These are phyloP conservation scores for Ptyas mucosa DNA, from an alignment of 2,113 vertebrate genomes.

Conservation along the genomic window DNA sequence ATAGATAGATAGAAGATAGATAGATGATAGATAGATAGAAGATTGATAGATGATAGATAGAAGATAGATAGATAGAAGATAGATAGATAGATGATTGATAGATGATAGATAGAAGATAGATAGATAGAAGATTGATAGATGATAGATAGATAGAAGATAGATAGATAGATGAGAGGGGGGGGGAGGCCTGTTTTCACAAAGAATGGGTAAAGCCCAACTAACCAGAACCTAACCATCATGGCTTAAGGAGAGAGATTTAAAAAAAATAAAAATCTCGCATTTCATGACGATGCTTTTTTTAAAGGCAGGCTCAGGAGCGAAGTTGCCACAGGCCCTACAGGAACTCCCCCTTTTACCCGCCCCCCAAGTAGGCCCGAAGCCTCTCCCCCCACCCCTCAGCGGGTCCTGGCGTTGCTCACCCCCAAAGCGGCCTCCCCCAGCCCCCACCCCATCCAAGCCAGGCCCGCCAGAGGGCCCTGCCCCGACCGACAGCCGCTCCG, in stretches of 20 bases:
- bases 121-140: no score
- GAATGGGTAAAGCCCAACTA: neutral
- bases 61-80: no score
- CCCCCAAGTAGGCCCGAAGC: neutral
- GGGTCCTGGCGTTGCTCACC: neutral
- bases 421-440: neutral
- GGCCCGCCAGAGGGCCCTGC: neutral
- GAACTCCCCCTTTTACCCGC: no score
- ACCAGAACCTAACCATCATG: neutral
- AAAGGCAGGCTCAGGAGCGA: neutral
- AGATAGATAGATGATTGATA: no score
- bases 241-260: neutral
- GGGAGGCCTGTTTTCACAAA: neutral
- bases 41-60: no score
- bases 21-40: no score
- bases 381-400: neutral
- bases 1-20: no score
- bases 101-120: no score
- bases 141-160: no score
- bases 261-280: neutral
- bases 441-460: neutral
- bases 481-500: neutral
- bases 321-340: neutral
- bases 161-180: no score
- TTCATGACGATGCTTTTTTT: neutral